These are phyloP conservation scores for Prorops nasuta DNA, from an alignment of 1,140 invertebrate species.

Conservation along the genomic window DNA sequence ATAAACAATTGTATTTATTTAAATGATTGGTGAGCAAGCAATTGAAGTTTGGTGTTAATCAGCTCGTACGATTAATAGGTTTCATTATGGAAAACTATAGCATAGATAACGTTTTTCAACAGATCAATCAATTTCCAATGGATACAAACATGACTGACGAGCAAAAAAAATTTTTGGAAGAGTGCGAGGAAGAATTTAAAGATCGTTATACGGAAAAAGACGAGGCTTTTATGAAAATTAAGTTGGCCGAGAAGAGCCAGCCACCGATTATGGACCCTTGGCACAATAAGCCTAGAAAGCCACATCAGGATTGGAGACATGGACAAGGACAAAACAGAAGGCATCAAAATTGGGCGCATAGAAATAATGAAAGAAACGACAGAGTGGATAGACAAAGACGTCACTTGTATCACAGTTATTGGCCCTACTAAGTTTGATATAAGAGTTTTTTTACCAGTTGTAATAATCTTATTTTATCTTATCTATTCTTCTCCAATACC, in stretches of 20 bases:
- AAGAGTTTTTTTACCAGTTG: not conserved
- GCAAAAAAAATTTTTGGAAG: slow-evolving; percentile 49
- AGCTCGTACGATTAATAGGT: too few relatives aligned
- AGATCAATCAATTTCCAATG: too few relatives aligned
- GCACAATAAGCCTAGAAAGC: slow-evolving; percentile 35
- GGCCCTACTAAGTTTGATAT: not conserved
- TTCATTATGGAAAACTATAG: too few relatives aligned
- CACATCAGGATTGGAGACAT: slow-evolving; percentile 20
- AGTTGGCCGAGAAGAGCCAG: slow-evolving; percentile 32
- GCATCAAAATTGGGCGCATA: not conserved
- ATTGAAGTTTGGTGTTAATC: slow-evolving; percentile 1
- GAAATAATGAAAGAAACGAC: not conserved
- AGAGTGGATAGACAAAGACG: not conserved
- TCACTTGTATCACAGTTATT: not conserved
- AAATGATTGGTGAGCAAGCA: not conserved
- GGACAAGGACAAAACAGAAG: not conserved
- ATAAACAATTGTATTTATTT: too few relatives aligned
- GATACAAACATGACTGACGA: slow-evolving; percentile 19
- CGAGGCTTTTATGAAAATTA: slow-evolving; percentile 51
- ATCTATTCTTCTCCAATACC: not conserved
- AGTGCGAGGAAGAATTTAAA: slow-evolving; percentile 59
- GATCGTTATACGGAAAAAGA: slow-evolving; percentile 59
- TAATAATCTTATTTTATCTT: not conserved
- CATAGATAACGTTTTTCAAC: too few relatives aligned
- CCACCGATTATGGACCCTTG: slow-evolving; percentile 60